These are phyloP conservation scores for Pemphredon lugubris DNA, from an alignment of 2,888 invertebrate species.

Conservation along the genomic window DNA sequence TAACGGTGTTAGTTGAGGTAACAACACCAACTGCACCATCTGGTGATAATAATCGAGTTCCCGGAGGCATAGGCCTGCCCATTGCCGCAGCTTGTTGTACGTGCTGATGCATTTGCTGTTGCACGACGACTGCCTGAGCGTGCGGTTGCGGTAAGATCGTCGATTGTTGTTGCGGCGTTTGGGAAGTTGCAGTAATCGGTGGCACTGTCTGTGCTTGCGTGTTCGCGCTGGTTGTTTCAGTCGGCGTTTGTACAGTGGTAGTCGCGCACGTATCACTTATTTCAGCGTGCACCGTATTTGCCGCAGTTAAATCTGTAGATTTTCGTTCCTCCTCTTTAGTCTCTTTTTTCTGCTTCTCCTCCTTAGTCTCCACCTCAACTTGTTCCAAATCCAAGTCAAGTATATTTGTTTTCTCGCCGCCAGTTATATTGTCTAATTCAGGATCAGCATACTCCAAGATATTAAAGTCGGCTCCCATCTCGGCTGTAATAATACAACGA, in stretches of 20 bases:
- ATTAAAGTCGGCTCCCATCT: slow-evolving; percentile 97
- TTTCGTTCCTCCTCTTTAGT: slow-evolving; percentile 74
- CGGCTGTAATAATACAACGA: slow-evolving; percentile 83
- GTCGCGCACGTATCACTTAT: slow-evolving; percentile 64
- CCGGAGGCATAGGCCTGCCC: slow-evolving; percentile 83
- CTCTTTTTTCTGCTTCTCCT: slow-evolving; percentile 83
- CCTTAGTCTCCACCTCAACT: slow-evolving; percentile 86
- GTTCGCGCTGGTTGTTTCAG: slow-evolving; percentile 68
- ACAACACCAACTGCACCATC: slow-evolving; percentile 87
- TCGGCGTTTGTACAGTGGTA: slow-evolving; percentile 60
- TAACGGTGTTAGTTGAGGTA: slow-evolving; percentile 84
- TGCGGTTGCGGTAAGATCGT: slow-evolving; percentile 78
- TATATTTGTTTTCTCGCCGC: slow-evolving; percentile 91
- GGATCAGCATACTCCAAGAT: slow-evolving; percentile 98
- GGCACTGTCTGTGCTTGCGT: slow-evolving; percentile 67
- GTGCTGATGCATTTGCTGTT: slow-evolving; percentile 84
- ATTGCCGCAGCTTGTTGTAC: slow-evolving; percentile 86
- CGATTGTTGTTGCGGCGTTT: slow-evolving; percentile 69
- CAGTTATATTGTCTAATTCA: slow-evolving; percentile 91
- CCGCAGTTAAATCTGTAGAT: slow-evolving; percentile 62
- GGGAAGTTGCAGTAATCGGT: slow-evolving; percentile 64
- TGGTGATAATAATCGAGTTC: slow-evolving; percentile 82
- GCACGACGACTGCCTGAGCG: slow-evolving; percentile 75
- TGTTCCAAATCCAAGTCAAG: slow-evolving; percentile 93
- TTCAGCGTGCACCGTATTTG: slow-evolving; percentile 62